Percentiles rank a stretch among this genome's conserved stretches.
Evolutionary conservation across 2,113 vertebrate species (phyloP).

Genomic region (Mirza zaza): DNA sequence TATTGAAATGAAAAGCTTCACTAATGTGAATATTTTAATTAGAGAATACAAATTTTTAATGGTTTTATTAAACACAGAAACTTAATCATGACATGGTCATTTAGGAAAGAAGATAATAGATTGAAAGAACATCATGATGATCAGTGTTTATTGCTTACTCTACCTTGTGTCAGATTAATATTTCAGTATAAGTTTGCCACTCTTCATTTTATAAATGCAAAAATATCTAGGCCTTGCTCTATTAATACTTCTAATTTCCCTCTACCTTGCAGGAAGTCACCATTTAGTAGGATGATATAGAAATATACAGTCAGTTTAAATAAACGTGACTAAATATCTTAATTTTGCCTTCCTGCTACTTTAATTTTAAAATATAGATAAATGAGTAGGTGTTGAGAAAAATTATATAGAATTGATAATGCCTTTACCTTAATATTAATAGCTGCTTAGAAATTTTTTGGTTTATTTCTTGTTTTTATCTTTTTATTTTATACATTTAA

Average conservation of each 20-base stretch:
- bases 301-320: not conserved
- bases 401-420: not conserved
- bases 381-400: not conserved
- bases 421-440: not conserved
- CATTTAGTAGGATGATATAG: not conserved
- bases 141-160: not conserved
- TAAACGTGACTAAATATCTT: not conserved
- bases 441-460: not conserved
- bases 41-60: not conserved
- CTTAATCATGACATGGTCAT: not conserved
- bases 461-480: not conserved
- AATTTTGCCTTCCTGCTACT: not conserved
- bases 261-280: not conserved
- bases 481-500: too few species aligned
- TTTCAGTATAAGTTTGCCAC: not conserved
- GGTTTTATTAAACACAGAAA: not conserved
- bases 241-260: not conserved
- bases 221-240: not conserved
- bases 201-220: not conserved
- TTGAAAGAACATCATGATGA: not conserved
- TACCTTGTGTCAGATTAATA: not conserved
- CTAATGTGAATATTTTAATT: not conserved
- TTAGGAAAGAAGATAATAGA: slow-evolving; percentile 2
- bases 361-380: not conserved
- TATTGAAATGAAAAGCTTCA: slow-evolving; percentile 7